phyloP scores from a whole-genome alignment of 2,797 vertebrate genomes.

The Enteromius argenteus region DNA sequence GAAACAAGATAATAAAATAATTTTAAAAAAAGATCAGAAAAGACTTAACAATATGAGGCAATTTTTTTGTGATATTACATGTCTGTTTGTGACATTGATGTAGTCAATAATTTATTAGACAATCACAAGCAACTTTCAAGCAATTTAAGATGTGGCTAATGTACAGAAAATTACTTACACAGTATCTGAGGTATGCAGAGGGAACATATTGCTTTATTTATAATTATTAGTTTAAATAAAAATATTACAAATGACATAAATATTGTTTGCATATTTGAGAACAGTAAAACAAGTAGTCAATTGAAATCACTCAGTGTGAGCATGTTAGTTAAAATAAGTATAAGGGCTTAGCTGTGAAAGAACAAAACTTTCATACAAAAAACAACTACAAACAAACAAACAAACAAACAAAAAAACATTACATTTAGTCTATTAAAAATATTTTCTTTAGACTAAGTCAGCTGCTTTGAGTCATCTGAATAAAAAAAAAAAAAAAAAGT shows the following conservation, averaged over 20 bases:
- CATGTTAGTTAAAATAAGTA: constrained; percentile 18
- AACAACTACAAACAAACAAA: neutral
- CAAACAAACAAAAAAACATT: neutral
- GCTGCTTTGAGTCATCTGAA: neutral
- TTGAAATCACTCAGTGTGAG: constrained; percentile 38
- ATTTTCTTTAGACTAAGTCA: neutral
- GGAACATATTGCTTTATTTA: constrained; percentile 19
- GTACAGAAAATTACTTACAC: neutral
- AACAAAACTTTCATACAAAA: neutral
- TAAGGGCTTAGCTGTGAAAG: constrained; percentile 17
- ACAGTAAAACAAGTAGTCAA: constrained; percentile 52
- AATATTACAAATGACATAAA: constrained; percentile 55
- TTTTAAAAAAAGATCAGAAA: no score
- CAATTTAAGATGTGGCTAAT: neutral
- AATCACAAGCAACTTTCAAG: neutral
- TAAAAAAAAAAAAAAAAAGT: neutral
- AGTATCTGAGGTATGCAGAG: neutral
- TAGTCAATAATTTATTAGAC: neutral
- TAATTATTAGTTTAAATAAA: constrained; percentile 57
- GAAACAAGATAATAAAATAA: neutral
- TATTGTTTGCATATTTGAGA: constrained; percentile 49
- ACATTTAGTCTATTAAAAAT: neutral
- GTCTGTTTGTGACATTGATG: neutral
- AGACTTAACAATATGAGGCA: neutral
- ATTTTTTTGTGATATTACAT: neutral